A percentile compares a stretch with the other conserved stretches of the same genome.
phyloP scores from a whole-genome alignment of 2,888 invertebrate genomes.

The Metopia argyrocephala region DNA sequence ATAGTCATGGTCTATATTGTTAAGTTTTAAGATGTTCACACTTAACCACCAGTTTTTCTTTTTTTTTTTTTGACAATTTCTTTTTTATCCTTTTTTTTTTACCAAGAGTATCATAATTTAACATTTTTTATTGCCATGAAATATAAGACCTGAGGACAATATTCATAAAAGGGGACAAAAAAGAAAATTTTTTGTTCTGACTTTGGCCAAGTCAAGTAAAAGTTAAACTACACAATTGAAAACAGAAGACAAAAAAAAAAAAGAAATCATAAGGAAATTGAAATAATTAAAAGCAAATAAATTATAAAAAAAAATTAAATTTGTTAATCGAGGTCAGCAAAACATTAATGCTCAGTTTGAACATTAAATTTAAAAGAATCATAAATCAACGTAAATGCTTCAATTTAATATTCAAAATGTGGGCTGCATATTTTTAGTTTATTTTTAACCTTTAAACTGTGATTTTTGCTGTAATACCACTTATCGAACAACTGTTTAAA shows the following conservation, averaged over 20 bases:
- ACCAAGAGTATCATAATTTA: slow-evolving; percentile 16
- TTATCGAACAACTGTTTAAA: no score
- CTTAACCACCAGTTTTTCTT: slow-evolving; percentile 24
- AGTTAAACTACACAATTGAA: slow-evolving; percentile 43
- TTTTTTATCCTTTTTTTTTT: not conserved
- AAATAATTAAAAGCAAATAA: not conserved
- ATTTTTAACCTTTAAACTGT: no score
- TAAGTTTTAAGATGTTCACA: slow-evolving; percentile 28
- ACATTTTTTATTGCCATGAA: slow-evolving; percentile 30
- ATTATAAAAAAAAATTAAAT: slow-evolving; percentile 29
- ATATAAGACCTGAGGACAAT: slow-evolving; percentile 50
- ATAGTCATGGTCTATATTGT: slow-evolving; percentile 45
- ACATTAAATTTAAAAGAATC: no score
- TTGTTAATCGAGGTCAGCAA: slow-evolving; percentile 12
- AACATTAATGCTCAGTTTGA: no score
- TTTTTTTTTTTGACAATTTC: slow-evolving; percentile 10
- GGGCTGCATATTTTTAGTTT: no score
- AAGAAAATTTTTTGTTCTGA: no score
- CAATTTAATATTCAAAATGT: no score
- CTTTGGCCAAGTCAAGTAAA: slow-evolving; percentile 12
- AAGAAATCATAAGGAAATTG: not conserved
- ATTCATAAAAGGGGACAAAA: slow-evolving; percentile 47
- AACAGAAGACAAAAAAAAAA: not conserved
- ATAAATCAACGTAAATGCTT: no score
- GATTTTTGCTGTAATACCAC: no score